These are phyloP conservation scores for Lordiphosa andalusiaca DNA, from an alignment of 2,888 invertebrate genomes.

Conservation along the genomic window DNA sequence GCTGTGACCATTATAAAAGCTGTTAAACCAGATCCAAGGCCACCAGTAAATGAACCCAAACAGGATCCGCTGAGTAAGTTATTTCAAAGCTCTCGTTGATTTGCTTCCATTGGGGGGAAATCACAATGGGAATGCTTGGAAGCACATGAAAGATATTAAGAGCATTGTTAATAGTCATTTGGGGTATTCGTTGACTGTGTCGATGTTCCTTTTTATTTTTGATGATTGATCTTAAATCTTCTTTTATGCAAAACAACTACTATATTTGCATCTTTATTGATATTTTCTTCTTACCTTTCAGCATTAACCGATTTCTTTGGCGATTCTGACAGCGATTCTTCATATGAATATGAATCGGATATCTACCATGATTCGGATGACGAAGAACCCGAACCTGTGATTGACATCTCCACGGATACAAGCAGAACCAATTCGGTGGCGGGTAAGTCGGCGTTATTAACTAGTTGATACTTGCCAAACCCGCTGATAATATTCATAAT, in stretches of 20 bases:
- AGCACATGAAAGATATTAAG: too few species aligned
- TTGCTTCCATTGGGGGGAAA: too few species aligned
- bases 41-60: conserved; percentile 45
- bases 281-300: background rate
- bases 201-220: too few species aligned
- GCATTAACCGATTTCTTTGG: conserved; percentile 33
- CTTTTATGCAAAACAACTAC: too few species aligned
- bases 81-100: too few species aligned
- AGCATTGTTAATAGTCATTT: too few species aligned
- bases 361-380: conserved; percentile 44
- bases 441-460: conserved; percentile 53
- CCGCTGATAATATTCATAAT: conserved; percentile 69
- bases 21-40: conserved; percentile 34
- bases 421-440: conserved; percentile 45
- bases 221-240: too few species aligned
- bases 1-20: conserved; percentile 47
- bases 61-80: conserved; percentile 54
- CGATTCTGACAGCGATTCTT: conserved; percentile 45
- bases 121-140: too few species aligned
- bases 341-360: conserved; percentile 51
- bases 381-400: conserved; percentile 33
- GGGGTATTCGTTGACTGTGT: too few species aligned
- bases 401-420: conserved; percentile 61
- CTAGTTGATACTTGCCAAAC: conserved; percentile 70
- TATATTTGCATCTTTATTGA: too few species aligned